Base-by-base conservation (phyloP, 2,113 vertebrate genomes). In the Grantiella picta region DNA sequence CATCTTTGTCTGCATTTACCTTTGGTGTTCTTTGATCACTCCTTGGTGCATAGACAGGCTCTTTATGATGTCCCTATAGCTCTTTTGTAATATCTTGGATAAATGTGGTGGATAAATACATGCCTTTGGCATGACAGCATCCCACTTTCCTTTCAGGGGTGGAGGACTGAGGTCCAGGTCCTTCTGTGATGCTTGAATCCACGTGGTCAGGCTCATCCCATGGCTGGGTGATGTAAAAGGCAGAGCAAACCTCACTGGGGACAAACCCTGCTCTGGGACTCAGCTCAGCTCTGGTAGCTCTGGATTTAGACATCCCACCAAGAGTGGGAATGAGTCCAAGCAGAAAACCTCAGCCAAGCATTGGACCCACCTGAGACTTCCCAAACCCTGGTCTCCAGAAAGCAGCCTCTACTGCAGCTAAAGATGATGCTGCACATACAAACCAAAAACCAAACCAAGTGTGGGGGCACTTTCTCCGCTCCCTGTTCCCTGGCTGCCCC, bases 71-170 rank as follows among this genome's bases (percentile, higher is more conserved):
- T 36, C 31, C 15, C 45, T 63, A 0, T 38, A 45, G 27, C 45
- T 86, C 29, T 40, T 75, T 70, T 36, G n/a, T 35, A 40, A 70
- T 5, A 35, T 57, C 56, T 61, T 52, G 54, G 45, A 40, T 49
- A 65, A 83, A 72, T 11, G 47, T 0, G 0, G 7, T 53, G 17
- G 38, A 47, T 59, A 40, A 79, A 47, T 16, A 11, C 0, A 1
- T 20, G 28, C 18, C 57, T 8, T 8, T n/a, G 53, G 33, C 11
- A 2, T 10, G 28, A 61, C 24, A 20, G 15, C 4, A 3, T 69
- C 52, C 28, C 17, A 14, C 28, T n/a, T 49, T 25, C 31, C 42
- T 75, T 59, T n/a, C 47, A 38, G 57, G 17, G 38, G 9, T 24
- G 29, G 18, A 70, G 22, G 12, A 14, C 44, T n/a, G 75, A 71